These are phyloP conservation scores for Pollicipes pollicipes DNA, from an alignment of 1,140 invertebrate genomes.

Conservation along the genomic window DNA sequence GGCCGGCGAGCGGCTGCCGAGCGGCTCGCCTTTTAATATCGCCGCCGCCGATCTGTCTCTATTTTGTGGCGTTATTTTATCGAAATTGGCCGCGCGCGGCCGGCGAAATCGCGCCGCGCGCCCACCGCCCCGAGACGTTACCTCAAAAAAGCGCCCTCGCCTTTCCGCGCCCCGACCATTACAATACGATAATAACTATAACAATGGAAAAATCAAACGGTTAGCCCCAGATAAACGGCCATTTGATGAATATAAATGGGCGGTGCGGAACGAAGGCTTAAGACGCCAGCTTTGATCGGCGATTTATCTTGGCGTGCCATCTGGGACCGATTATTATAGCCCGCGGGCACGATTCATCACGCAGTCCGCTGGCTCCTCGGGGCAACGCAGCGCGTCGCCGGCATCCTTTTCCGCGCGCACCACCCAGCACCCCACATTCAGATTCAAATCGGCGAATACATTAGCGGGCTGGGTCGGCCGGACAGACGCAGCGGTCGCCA, in stretches of 20 bases:
- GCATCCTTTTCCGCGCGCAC: too few species aligned
- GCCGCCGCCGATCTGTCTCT: not conserved
- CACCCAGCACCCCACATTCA: not conserved
- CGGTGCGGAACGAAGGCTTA: not conserved
- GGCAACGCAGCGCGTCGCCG: not conserved
- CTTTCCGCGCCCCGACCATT: not conserved
- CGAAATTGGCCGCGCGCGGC: not conserved
- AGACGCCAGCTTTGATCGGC: not conserved
- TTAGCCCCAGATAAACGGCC: not conserved
- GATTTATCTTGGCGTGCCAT: not conserved
- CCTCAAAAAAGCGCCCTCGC: not conserved
- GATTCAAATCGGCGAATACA: not conserved
- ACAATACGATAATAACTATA: conserved; percentile 2
- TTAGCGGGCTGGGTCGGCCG: not conserved
- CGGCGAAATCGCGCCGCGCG: not conserved
- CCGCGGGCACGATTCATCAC: not conserved
- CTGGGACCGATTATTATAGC: not conserved
- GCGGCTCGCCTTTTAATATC: not conserved
- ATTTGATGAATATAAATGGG: conserved; percentile 2
- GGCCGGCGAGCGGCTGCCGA: too few species aligned
- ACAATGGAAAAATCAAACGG: not conserved
- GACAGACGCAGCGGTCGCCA: too few species aligned
- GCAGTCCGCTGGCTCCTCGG: too few species aligned
- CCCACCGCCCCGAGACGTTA: not conserved
- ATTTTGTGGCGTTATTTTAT: not conserved